Base-by-base conservation (phyloP, 2,888 invertebrate genomes). In the Lysandra coridon region DNA sequence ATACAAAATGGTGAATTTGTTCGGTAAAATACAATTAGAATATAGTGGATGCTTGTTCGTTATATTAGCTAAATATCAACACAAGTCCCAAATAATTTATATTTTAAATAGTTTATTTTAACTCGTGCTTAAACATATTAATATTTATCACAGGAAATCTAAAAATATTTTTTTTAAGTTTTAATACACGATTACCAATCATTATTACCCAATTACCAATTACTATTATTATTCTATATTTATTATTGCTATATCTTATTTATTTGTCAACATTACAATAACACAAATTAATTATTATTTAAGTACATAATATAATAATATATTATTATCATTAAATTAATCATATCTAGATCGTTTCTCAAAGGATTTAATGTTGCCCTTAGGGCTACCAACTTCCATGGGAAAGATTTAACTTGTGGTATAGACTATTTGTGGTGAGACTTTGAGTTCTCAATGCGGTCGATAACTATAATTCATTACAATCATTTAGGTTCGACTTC, bases 401-500 rank as follows among this genome's bases (percentile, higher is more conserved):
- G 69, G 69, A 69, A 69, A 69, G 69, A 14, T 64, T 30, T 5
- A 37, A 14, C 69, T 69, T 69, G 69, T 69, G 69, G 69, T 69
- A 30, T 17, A 14, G 33, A 14, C 33, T 4, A 37, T 69, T 69
- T 69, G 69, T 17, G 69, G 69, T 69, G 10, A 62, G 23, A 23
- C 60, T 62, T 17, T 7, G 64, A 69, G 33, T 14, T 14, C 33
- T 69, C 69, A 6, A 69, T 69, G 69, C 14, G 69, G 69, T 69
- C 69, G 12, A 69, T 69, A 37, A 37, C 69, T 37, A 69, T 14
- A 69, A 69, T 37, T 37, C 30, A 69, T 69, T 33, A 5, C 5
- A 69, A 69, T 4, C 33, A 37, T 69, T 69, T 69, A 14, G 69
- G 17, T 69, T 69, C 0, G 5, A 69, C 33, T 37, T 33, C 69